Conservation (phyloP, 2,113 vertebrate genomes). For the Megalops atlanticus region DNA sequence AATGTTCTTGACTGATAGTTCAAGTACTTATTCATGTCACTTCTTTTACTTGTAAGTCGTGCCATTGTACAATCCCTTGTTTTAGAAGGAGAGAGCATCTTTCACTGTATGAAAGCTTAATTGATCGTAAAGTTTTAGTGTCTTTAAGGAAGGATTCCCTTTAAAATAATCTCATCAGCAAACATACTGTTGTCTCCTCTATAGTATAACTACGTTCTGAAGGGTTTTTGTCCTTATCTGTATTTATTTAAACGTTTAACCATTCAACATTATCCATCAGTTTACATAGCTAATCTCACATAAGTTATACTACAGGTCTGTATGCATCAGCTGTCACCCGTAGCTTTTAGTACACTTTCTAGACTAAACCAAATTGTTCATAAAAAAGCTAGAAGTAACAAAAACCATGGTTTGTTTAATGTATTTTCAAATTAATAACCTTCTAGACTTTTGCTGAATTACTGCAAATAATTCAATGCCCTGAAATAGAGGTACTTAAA, state of each 20-base stretch:
- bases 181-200: neutral
- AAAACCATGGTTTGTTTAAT: slow-evolving; percentile 61
- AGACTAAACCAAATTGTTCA: slow-evolving; percentile 73
- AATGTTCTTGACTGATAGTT: neutral
- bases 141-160: neutral
- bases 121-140: neutral
- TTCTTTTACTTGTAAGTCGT: neutral
- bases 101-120: neutral
- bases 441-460: slow-evolving; percentile 33
- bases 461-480: slow-evolving; percentile 29
- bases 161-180: slow-evolving; percentile 11
- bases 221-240: slow-evolving; percentile 25
- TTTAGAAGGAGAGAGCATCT: neutral
- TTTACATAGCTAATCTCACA: slow-evolving; percentile 53
- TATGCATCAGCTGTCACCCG: slow-evolving; percentile 63
- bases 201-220: neutral
- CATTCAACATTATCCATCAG: slow-evolving; percentile 59
- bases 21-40: neutral
- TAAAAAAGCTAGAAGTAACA: slow-evolving; percentile 69
- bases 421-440: slow-evolving; percentile 56
- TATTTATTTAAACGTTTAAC: slow-evolving; percentile 68
- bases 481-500: neutral
- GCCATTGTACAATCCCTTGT: neutral
- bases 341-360: slow-evolving; percentile 66
- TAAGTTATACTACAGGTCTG: slow-evolving; percentile 64